Percentiles rank a stretch among this genome's conserved stretches.
Evolutionary conservation across 1,140 invertebrate genomes (phyloP).

Genomic region (Drosophila burlai): DNA sequence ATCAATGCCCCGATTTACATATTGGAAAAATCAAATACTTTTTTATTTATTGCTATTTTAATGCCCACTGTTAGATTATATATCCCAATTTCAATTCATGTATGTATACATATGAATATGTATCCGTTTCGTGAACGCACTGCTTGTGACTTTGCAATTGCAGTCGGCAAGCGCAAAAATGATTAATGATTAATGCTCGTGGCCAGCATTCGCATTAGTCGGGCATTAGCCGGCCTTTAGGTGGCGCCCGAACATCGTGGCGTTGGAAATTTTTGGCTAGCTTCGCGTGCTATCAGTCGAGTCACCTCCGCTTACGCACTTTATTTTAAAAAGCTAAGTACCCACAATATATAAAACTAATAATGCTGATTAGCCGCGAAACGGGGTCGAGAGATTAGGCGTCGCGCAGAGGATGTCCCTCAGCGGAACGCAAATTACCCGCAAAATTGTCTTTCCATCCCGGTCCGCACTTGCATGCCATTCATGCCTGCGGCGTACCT

Average conservation of each 20-base stretch:
- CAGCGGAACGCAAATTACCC: slow-evolving; percentile 62
- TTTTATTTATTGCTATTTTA: background rate
- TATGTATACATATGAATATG: background rate
- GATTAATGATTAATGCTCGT: slow-evolving; percentile 50
- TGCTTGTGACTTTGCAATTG: slow-evolving; percentile 49
- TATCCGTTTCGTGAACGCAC: slow-evolving; percentile 12
- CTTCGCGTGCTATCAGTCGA: slow-evolving; percentile 40
- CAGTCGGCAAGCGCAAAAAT: slow-evolving; percentile 39
- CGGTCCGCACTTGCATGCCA: slow-evolving; percentile 20
- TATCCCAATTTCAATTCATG: background rate
- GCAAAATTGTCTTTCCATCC: slow-evolving; percentile 46
- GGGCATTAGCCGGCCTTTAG: slow-evolving; percentile 28
- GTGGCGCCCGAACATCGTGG: slow-evolving; percentile 20
- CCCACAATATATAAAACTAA: slow-evolving; percentile 50
- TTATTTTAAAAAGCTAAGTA: slow-evolving; percentile 65
- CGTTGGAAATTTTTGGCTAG: slow-evolving; percentile 16
- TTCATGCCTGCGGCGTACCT: slow-evolving; percentile 22
- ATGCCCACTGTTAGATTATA: background rate
- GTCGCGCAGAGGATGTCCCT: slow-evolving; percentile 35
- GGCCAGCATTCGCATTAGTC: slow-evolving; percentile 37
- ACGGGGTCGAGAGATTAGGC: slow-evolving; percentile 73
- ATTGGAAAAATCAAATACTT: background rate
- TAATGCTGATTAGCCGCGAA: slow-evolving; percentile 67
- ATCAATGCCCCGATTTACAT: background rate
- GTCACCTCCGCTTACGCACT: slow-evolving; percentile 34